Conservation (phyloP, 2,113 vertebrate species). For the Desmodus rotundus region DNA sequence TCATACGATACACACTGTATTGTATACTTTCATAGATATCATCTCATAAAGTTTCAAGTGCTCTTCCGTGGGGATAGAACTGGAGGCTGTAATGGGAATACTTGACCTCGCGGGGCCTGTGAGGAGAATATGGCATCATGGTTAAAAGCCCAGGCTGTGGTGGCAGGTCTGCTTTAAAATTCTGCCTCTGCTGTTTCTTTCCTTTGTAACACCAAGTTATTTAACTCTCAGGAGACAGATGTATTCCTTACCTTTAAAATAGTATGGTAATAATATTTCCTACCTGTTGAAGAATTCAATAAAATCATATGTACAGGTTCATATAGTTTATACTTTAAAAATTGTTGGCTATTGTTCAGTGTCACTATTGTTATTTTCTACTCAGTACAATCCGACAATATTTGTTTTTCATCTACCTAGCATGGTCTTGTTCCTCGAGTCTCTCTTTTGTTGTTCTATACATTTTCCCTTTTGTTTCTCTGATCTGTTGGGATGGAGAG, state of each 20-base stretch:
- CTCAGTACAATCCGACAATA: background rate
- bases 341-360: background rate
- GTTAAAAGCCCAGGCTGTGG: background rate
- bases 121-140: accelerated
- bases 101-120: background rate
- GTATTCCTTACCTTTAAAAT: background rate
- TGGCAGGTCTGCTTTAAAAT: background rate
- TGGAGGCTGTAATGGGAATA: background rate
- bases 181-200: background rate
- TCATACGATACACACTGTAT: background rate
- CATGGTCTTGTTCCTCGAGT: background rate
- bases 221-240: background rate
- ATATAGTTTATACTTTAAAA: background rate
- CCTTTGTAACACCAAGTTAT: background rate
- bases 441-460: background rate
- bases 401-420: background rate
- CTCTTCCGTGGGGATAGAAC: background rate
- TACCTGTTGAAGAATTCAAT: background rate
- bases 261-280: background rate
- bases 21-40: background rate
- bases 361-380: background rate
- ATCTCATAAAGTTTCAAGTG: background rate
- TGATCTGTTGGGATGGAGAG: background rate
- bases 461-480: background rate
- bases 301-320: background rate